Base-by-base conservation (phyloP, 2,113 vertebrate species). In the Nerophis lumbriciformis region DNA sequence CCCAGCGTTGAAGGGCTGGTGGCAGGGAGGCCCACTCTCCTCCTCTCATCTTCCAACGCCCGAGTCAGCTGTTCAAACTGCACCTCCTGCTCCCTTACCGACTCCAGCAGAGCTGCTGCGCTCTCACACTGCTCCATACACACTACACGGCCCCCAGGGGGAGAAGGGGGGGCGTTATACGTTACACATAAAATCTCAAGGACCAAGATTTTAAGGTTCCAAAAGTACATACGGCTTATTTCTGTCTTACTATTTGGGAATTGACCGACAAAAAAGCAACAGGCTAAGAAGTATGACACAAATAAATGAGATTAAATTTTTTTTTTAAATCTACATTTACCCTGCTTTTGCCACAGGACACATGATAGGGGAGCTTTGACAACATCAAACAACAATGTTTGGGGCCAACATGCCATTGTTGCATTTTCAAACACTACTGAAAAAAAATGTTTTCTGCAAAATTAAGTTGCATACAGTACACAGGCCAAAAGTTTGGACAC, bases 51-150 rank as follows among this genome's bases (percentile, higher is more conserved):
- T 92, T 98, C 97, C 65, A 99, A 93, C 76, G 96, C 95, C 91
- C 95, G 92, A 85, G 95, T 98, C 93, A 99, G 92, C 92, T 96
- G 94, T 94, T 98, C 95, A 85, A 99, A 99, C 92, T 99, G 96
- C 76, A 95, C 94, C 94, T 99, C 97, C 91, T 99, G 97, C 89
- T 98, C 97, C 89, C 97, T 97, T 91, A 99, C 96, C 69, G 97
- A 99, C 92, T 97, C 97, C 93, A 99, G 93, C 90, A 99, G 96
- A 93, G 95, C 97, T 88, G 95, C 95, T 73, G 96, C 94, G 83
- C 93, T 98, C 92, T 98, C 96, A 88, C 90, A 90, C 88, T 90
- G 91, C 93, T 97, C 94, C 90, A 97, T 96, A 59, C 94, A 96
- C 94, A 88, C 91, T 92, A 76, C 59, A 75, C 42, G 1, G 54